Base-by-base conservation (phyloP, 2,797 vertebrate genomes). In the Tokudaia muenninki region DNA sequence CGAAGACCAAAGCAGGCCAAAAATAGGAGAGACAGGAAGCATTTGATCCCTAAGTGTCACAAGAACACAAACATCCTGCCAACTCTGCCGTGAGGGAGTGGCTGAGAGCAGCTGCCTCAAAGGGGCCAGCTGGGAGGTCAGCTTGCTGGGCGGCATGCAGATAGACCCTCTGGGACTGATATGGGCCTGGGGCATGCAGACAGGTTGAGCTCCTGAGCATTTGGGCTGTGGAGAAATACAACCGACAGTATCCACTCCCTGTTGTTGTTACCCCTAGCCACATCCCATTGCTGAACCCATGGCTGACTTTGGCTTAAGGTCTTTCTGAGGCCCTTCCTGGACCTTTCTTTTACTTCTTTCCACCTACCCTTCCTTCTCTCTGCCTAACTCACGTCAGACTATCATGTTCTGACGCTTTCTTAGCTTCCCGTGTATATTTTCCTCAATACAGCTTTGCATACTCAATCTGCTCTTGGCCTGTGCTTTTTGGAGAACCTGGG, bases 11-110 rank as follows among this genome's bases (percentile, higher is more conserved):
- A 98, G 97, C 57, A 70, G 90, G 78, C 96, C 96, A 29, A 88
- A 97, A 97, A 98, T 97, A 98, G 97, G 96, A 96, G 41, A 79
- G 92, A 80, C 96, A 97, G 98, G 97, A 98, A 98, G 65, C 97
- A 98, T 93, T 97, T 96, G 94, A 95, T 98, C 95, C 95, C 93
- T 13, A 94, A 31, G 90, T 95, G 96, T 95, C 95, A 97, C 80
- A 77, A 72, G 90, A 94, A 90, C 63, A 78, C 55, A 95, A 97
- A 97, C 96, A 97, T 97, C 97, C 97, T 97, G 94, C 92, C 83
- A 75, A 37, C 83, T 80, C 83, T 75, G 79, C 97, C 96, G 47
- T 86, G 31, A 16, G 90, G 94, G 89, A 93, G 92, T 78, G 83
- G 44, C 92, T 8, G 7, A 70, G 86, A 96, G 55, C 95, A 97